Evolutionary conservation across 2,113 vertebrate species (phyloP).

Genomic region (Stictonetta naevosa): DNA sequence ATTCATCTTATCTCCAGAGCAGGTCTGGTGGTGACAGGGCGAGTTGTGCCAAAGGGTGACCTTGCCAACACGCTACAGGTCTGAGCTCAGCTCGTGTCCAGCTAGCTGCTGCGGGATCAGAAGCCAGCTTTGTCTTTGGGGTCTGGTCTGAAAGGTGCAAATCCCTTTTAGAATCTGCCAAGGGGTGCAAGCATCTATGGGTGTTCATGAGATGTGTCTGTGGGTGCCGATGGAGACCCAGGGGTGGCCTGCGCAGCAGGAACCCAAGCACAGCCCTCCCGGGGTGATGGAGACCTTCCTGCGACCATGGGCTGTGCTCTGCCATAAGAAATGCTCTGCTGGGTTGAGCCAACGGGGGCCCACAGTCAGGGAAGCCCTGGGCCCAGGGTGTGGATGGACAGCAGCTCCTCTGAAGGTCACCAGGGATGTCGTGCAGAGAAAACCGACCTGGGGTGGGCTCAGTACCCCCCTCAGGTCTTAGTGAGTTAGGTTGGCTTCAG

Average conservation of each 20-base stretch:
- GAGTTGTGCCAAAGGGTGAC: not conserved
- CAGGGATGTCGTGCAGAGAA: not conserved
- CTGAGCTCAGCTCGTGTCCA: not conserved
- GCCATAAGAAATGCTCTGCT: not conserved
- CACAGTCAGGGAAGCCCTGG: not conserved
- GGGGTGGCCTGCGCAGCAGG: not conserved
- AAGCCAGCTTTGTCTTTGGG: not conserved
- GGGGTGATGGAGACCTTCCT: not conserved
- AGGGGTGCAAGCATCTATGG: not conserved
- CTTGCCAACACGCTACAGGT: not conserved
- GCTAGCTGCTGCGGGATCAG: not conserved
- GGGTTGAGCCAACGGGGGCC: not conserved
- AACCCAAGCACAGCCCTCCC: not conserved
- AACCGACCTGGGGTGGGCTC: not conserved
- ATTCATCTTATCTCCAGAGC: slow-evolving; percentile 26
- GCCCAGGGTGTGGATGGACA: not conserved
- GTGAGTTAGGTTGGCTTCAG: not conserved
- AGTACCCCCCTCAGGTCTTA: not conserved
- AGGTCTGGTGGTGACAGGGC: not conserved
- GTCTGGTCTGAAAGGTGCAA: not conserved
- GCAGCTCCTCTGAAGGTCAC: not conserved
- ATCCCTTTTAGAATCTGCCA: not conserved
- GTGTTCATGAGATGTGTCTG: not conserved
- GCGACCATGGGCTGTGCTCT: not conserved
- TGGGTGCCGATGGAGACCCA: not conserved